Percentiles rank a stretch among this genome's conserved stretches.
phyloP scores from a whole-genome alignment of 2,113 vertebrate genomes.

The Lampris incognitus region DNA sequence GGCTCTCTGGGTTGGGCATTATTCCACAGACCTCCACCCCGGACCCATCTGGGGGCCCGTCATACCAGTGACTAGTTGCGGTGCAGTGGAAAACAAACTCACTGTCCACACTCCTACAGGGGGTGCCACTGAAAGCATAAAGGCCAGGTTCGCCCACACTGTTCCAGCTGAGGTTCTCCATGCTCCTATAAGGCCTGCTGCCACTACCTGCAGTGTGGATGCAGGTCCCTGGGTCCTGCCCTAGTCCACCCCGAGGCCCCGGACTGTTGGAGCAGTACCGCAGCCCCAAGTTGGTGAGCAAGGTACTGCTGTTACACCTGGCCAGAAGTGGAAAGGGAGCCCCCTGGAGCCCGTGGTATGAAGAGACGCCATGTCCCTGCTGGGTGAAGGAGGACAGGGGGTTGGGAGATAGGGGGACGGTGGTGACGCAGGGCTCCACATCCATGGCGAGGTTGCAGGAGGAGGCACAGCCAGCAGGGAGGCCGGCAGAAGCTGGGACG shows the following conservation, averaged over 20 bases:
- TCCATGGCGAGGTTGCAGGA: constrained; percentile 79
- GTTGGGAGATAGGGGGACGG: constrained; percentile 79
- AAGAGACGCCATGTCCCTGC: constrained; percentile 65
- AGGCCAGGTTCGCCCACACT: constrained; percentile 71
- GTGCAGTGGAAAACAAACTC: constrained; percentile 84
- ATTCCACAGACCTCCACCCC: constrained; percentile 53
- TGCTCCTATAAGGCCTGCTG: constrained; percentile 86
- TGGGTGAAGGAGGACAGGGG: constrained; percentile 81
- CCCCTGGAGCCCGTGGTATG: constrained; percentile 72
- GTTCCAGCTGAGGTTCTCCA: constrained; percentile 91
- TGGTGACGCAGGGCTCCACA: constrained; percentile 81
- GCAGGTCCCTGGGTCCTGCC: constrained; percentile 32
- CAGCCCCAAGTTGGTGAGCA: constrained; percentile 84
- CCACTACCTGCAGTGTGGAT: constrained; percentile 30
- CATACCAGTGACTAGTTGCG: constrained; percentile 82
- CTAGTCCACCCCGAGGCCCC: constrained; percentile 62
- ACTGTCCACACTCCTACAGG: constrained; percentile 83
- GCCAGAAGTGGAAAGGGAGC: constrained; percentile 82
- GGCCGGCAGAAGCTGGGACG: constrained; percentile 72
- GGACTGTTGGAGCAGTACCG: constrained; percentile 80
- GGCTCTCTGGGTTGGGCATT: constrained; percentile 67
- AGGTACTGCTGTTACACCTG: constrained; percentile 85
- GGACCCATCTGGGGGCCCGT: constrained; percentile 74
- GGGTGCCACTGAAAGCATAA: constrained; percentile 68
- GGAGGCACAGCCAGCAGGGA: constrained; percentile 76